These are phyloP conservation scores for Dioctria rufipes DNA, from an alignment of 2,888 invertebrate species.

Conservation along the genomic window DNA sequence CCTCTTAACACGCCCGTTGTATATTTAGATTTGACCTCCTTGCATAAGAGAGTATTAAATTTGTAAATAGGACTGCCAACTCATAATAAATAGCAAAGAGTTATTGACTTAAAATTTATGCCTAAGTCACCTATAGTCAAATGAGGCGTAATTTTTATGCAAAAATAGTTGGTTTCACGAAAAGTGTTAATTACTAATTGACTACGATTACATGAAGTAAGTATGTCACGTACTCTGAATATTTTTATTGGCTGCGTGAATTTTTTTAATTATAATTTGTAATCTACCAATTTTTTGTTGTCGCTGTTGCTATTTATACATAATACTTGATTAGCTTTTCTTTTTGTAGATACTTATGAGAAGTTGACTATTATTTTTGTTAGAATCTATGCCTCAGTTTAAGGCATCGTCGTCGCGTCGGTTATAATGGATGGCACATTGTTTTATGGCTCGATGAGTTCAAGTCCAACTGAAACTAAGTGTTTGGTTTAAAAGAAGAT, in stretches of 20 bases:
- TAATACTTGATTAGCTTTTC: too few relatives aligned
- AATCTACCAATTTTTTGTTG: too few relatives aligned
- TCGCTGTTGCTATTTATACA: too few relatives aligned
- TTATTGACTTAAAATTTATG: constrained; percentile 1
- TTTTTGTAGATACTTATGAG: too few relatives aligned
- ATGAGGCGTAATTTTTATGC: not conserved
- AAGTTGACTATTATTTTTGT: too few relatives aligned
- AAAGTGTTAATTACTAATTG: constrained; percentile 14
- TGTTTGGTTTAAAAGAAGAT: too few relatives aligned
- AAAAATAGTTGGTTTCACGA: not conserved
- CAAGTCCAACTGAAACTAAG: too few relatives aligned
- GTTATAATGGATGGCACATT: too few relatives aligned
- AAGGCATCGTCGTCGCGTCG: too few relatives aligned
- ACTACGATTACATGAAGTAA: not conserved
- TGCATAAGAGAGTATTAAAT: not conserved
- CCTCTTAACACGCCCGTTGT: not conserved
- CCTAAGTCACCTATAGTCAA: not conserved
- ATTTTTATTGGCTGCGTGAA: not conserved
- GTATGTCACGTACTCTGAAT: not conserved
- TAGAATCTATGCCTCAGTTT: too few relatives aligned
- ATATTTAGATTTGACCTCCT: not conserved
- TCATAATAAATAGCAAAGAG: not conserved
- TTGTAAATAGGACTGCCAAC: not conserved
- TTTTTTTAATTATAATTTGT: not conserved
- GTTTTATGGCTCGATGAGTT: too few relatives aligned